These are phyloP conservation scores for Lordiphosa mommai DNA, from an alignment of 1,140 invertebrate species.

Conservation along the genomic window DNA sequence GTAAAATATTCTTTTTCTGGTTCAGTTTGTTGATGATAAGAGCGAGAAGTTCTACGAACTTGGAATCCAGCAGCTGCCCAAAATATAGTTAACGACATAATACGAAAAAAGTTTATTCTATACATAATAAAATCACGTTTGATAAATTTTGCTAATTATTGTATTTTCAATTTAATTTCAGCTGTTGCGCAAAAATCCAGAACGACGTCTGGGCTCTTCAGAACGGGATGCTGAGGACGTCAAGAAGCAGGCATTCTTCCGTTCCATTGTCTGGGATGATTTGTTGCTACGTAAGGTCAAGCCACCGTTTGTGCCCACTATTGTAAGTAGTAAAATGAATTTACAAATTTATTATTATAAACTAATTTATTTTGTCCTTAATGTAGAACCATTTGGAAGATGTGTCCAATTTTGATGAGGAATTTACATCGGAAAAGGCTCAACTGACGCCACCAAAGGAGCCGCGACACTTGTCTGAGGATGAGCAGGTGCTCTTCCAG, in stretches of 20 bases:
- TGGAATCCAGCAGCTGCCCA: too few relatives aligned
- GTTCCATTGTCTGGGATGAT: slow-evolving; percentile 98
- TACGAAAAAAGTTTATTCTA: too few relatives aligned
- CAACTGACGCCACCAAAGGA: slow-evolving; percentile 98
- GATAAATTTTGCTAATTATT: slow-evolving; percentile 97
- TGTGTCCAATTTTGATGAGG: slow-evolving; percentile 99
- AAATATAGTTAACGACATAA: too few relatives aligned
- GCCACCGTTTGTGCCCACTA: slow-evolving; percentile 98
- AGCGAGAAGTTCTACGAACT: too few relatives aligned
- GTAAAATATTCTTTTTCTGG: too few relatives aligned
- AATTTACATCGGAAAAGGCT: slow-evolving; percentile 98
- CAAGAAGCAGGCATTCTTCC: slow-evolving; percentile 99
- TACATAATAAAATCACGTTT: too few relatives aligned
- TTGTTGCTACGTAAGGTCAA: slow-evolving; percentile 94
- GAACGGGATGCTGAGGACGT: slow-evolving; percentile 99
- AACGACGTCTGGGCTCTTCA: slow-evolving; percentile 96
- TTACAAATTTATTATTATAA: neutral
- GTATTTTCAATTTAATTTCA: slow-evolving; percentile 83
- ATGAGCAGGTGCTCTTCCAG: slow-evolving; percentile 95
- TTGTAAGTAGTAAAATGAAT: slow-evolving; percentile 85
- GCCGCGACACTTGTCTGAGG: slow-evolving; percentile 90
- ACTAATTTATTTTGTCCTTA: neutral
- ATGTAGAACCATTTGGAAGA: slow-evolving; percentile 92
- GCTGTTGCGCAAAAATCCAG: slow-evolving; percentile 98
- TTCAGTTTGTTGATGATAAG: too few relatives aligned